These are phyloP conservation scores for Siderastrea siderea DNA, from an alignment of 92 coral and sea anemone genomes.

Conservation along the genomic window DNA sequence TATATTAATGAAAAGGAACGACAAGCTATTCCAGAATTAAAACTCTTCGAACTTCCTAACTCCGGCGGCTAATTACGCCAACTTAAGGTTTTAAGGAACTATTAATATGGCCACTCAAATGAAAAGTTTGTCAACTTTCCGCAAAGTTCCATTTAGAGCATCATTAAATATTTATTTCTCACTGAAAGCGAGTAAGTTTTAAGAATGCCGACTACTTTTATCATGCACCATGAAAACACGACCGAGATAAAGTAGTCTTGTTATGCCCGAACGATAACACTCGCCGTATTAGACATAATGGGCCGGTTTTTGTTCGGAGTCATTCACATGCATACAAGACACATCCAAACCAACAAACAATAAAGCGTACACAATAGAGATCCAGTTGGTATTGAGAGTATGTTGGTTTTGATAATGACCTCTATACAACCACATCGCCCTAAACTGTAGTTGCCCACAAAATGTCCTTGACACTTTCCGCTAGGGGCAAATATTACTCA, in stretches of 20 bases:
- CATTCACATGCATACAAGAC: slow-evolving; percentile 61
- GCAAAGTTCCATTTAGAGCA: background rate
- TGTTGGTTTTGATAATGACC: slow-evolving; percentile 55
- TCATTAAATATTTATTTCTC: background rate
- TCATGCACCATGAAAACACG: background rate
- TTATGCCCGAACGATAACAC: slow-evolving; percentile 31
- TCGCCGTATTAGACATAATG: slow-evolving; percentile 40
- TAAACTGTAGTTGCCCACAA: background rate
- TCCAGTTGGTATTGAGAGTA: slow-evolving; percentile 33
- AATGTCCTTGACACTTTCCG: slow-evolving; percentile 12
- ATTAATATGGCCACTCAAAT: background rate
- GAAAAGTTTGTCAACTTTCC: background rate
- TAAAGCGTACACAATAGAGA: slow-evolving; percentile 22
- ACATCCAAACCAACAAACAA: slow-evolving; percentile 56
- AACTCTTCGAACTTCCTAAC: no score
- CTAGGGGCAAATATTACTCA: background rate
- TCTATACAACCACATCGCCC: background rate
- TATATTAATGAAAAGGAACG: no score
- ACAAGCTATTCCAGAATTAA: no score
- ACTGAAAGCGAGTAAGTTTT: no score
- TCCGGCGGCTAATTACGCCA: no score
- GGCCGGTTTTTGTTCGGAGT: slow-evolving; percentile 52
- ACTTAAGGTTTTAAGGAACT: background rate
- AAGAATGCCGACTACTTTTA: background rate
- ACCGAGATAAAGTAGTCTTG: background rate